These are phyloP conservation scores for Lasioglossum vierecki DNA, from an alignment of 2,888 invertebrate genomes.

Conservation along the genomic window DNA sequence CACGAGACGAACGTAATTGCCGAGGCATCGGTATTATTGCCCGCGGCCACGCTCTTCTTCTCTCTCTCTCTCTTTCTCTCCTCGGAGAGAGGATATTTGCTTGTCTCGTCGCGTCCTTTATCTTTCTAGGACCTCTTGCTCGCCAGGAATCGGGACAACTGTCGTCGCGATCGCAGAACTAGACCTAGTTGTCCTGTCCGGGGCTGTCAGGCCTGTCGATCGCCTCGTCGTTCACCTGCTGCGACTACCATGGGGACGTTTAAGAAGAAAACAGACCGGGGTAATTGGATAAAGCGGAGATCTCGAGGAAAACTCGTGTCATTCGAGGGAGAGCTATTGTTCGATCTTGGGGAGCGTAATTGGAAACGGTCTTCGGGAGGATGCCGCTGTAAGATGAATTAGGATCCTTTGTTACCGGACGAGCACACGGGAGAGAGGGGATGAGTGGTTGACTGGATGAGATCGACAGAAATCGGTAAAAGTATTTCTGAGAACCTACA, in stretches of 20 bases:
- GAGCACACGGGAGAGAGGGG: background rate
- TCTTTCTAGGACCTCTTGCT: constrained; percentile 9
- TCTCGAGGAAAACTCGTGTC: constrained; percentile 14
- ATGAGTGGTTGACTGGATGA: background rate
- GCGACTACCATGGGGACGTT: background rate
- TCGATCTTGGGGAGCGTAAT: background rate
- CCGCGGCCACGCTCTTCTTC: constrained; percentile 64
- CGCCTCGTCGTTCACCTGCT: constrained; percentile 67
- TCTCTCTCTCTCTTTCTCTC: constrained; percentile 8
- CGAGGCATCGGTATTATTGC: constrained; percentile 81
- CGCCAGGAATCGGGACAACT: constrained; percentile 47
- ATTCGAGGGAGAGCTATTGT: constrained; percentile 12
- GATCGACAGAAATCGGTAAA: background rate
- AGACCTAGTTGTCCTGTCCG: constrained; percentile 52
- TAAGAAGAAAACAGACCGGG: background rate
- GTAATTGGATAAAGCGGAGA: constrained; percentile 4
- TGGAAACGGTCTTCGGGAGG: background rate
- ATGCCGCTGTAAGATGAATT: background rate
- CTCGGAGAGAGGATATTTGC: background rate
- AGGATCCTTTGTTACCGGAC: background rate
- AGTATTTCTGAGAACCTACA: background rate
- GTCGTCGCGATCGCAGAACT: constrained; percentile 36
- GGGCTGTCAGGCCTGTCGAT: constrained; percentile 46
- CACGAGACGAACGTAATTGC: constrained; percentile 82
- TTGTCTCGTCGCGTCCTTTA: background rate